Evolutionary conservation across 2,888 invertebrate genomes (phyloP), one percentile per base, ranked within the genome.

Genomic region (Monoplex corrugatus): DNA sequence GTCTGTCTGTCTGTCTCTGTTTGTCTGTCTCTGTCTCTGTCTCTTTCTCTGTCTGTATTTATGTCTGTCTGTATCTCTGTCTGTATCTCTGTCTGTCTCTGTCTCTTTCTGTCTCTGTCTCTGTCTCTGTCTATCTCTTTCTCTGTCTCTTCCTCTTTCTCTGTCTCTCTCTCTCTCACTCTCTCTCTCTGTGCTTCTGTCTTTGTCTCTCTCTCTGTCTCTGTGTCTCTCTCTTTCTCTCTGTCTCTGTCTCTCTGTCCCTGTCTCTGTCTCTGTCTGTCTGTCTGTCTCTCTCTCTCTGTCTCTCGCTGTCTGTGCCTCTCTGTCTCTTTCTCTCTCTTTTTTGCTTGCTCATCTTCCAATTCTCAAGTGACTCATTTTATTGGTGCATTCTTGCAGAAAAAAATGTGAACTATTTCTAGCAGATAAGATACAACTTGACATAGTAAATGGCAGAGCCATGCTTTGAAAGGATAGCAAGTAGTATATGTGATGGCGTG

Each of bases 1-100:
- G 2, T 5, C 8, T 5, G 0, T 5, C 0, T 5, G 2, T 5
- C 0, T 5, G 2, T 5, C 0, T 5, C 0, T 5, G 1, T 5
- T n/a, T 2, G 5, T 5, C 0, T 5, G 1, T 5, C 0, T 5
- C 8, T 5, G 2, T 63, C 8, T 5, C 0, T 63, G 0, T 5
- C 8, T 2, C 63, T 13, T 2, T 5, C 0, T 2, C 0, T 23
- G 1, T 2, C 8, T 5, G 0, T 5, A 0, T 5, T 2, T 5
- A 0, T 5, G 1, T 5, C 0, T 5, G 1, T 5, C 0, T 5
- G 2, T 5, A 3, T 63, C 23, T 63, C 23, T 5, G 28, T 63
- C 0, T 3, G 63, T 63, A n/a, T 63, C 23, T 63, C 23, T 63
- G 23, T 63, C 23, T 63, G 13, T 5, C 0, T 5, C 8, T 5